Conservation (phyloP, 1,140 invertebrate genomes). For the Diabrotica virgifera region DNA sequence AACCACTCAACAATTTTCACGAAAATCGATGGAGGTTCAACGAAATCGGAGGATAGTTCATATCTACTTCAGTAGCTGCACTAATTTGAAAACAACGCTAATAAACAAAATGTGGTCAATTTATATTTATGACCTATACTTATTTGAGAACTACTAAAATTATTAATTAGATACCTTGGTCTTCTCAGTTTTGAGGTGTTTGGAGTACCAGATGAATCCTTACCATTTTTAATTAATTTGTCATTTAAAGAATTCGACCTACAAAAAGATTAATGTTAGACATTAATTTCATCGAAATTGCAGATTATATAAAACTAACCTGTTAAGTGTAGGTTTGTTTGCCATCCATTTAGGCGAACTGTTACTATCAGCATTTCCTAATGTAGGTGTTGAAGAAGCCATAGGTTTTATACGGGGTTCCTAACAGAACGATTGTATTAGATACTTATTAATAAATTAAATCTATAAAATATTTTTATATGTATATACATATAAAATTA, state of each 20-base stretch:
- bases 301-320: neutral
- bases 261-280: neutral
- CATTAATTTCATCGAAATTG: neutral
- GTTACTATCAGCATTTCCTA: neutral
- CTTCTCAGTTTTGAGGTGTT: neutral
- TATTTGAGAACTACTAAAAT: too few species aligned
- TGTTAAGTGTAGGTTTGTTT: neutral
- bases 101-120: too few species aligned
- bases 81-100: too few species aligned
- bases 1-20: too few species aligned
- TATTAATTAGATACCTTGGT: neutral
- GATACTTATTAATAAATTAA: too few species aligned
- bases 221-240: neutral
- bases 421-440: neutral
- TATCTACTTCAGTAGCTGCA: too few species aligned
- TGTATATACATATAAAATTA: too few species aligned
- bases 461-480: too few species aligned
- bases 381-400: conserved; percentile 13
- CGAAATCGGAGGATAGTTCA: too few species aligned
- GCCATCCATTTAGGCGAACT: neutral
- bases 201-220: neutral
- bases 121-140: too few species aligned
- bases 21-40: too few species aligned
- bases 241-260: neutral
- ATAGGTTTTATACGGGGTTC: conserved; percentile 17